Conservation (phyloP, 2,888 invertebrate genomes). For the Amiota communis region DNA sequence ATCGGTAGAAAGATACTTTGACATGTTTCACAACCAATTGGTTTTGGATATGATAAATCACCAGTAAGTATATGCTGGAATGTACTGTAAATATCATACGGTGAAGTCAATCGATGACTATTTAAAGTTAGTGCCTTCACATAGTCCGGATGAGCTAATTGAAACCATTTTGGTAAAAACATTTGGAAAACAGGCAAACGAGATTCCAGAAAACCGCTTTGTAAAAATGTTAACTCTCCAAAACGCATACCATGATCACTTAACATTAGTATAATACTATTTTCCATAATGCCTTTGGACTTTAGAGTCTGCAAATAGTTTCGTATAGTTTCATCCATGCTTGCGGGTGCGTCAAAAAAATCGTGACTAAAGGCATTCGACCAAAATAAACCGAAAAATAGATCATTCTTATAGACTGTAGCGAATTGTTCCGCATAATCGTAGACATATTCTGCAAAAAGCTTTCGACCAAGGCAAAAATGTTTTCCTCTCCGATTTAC, state of each 20-base stretch:
- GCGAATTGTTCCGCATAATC: slow-evolving; percentile 80
- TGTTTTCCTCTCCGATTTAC: slow-evolving; percentile 63
- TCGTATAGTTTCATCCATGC: slow-evolving; percentile 78
- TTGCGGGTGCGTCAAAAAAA: slow-evolving; percentile 77
- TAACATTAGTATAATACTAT: slow-evolving; percentile 81
- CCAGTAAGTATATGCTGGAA: slow-evolving; percentile 77
- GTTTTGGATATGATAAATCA: slow-evolving; percentile 69
- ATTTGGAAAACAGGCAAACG: slow-evolving; percentile 82
- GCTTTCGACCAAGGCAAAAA: slow-evolving; percentile 78
- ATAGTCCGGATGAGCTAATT: slow-evolving; percentile 74
- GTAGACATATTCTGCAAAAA: slow-evolving; percentile 80
- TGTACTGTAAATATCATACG: slow-evolving; percentile 83
- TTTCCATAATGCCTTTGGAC: slow-evolving; percentile 76
- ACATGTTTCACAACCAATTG: slow-evolving; percentile 78
- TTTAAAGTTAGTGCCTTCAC: slow-evolving; percentile 76
- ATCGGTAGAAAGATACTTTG: slow-evolving; percentile 77
- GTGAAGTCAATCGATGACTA: slow-evolving; percentile 79
- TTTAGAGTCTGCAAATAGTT: slow-evolving; percentile 77
- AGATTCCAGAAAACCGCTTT: slow-evolving; percentile 83
- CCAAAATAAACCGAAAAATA: slow-evolving; percentile 86
- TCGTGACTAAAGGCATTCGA: slow-evolving; percentile 84
- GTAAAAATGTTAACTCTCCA: slow-evolving; percentile 73
- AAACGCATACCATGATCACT: slow-evolving; percentile 77
- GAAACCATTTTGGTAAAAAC: slow-evolving; percentile 79
- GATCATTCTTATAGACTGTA: slow-evolving; percentile 75